Evolutionary conservation across 1,140 invertebrate species (phyloP).

Genomic region (Tribolium castaneum): DNA sequence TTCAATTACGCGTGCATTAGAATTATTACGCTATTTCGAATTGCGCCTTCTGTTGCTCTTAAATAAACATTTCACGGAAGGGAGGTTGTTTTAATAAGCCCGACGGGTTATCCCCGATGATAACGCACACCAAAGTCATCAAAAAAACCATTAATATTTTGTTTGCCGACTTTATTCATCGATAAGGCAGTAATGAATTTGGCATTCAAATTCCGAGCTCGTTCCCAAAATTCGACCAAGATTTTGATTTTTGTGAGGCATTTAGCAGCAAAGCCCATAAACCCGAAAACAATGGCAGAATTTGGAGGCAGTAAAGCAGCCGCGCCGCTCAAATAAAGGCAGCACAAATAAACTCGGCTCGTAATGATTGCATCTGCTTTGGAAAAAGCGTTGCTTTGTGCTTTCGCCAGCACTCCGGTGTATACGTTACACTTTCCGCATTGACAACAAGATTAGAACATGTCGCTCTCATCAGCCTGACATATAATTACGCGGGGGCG

Average conservation of each 20-base stretch:
- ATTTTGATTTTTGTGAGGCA: background rate
- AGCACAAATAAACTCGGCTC: background rate
- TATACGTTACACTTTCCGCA: conserved; percentile 11
- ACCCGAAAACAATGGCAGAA: background rate
- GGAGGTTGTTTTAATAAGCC: conserved; percentile 17
- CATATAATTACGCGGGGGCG: conserved; percentile 32
- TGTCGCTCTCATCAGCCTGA: conserved; percentile 10
- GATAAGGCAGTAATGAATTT: background rate
- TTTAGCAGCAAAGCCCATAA: background rate
- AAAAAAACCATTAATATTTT: conserved; percentile 13
- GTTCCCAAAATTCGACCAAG: background rate
- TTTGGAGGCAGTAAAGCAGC: background rate
- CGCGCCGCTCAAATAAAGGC: background rate
- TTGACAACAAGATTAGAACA: conserved; percentile 21
- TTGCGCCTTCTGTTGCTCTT: conserved; percentile 21
- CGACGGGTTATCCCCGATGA: background rate
- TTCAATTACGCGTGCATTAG: conserved; percentile 34
- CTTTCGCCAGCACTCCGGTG: background rate
- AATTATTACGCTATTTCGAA: conserved; percentile 34
- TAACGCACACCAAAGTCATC: background rate
- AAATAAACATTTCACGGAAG: conserved; percentile 12
- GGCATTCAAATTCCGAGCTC: background rate
- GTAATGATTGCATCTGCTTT: background rate
- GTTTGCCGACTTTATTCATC: background rate
- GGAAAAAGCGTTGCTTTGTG: background rate